Conservation (phyloP, 1,140 invertebrate species). For the Marisa cornuarietis region DNA sequence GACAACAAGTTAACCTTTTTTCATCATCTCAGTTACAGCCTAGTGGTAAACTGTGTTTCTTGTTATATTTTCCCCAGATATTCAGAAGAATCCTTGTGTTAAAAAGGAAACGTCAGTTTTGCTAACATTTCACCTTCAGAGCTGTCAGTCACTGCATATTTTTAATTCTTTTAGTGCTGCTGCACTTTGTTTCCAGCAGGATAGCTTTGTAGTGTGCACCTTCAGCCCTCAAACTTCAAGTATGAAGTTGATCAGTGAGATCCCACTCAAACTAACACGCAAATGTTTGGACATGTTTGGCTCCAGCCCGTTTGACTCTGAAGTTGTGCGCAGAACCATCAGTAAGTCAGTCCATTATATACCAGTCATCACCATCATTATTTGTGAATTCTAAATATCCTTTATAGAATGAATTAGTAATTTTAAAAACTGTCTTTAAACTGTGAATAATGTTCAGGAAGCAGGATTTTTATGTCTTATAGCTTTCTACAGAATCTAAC, state of each 20-base stretch:
- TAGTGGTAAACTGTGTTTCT: background rate
- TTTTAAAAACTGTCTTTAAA: no score
- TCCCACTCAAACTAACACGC: conserved; percentile 81
- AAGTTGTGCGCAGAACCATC: conserved; percentile 48
- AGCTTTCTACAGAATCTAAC: background rate
- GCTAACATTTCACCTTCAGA: background rate
- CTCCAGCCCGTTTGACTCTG: conserved; percentile 75
- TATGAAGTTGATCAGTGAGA: conserved; percentile 70
- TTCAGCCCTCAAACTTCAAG: conserved; percentile 75
- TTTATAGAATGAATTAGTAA: no score
- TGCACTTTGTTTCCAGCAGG: conserved; percentile 69
- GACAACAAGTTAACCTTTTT: no score
- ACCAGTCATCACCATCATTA: background rate
- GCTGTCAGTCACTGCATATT: background rate
- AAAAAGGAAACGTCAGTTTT: no score
- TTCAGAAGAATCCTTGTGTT: no score
- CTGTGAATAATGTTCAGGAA: no score
- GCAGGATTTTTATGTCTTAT: background rate
- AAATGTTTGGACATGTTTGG: conserved; percentile 83
- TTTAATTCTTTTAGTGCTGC: background rate
- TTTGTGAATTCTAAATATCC: no score
- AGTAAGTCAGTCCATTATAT: conserved; percentile 44
- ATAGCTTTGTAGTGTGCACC: conserved; percentile 83
- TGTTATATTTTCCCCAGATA: no score
- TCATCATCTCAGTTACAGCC: background rate